These are phyloP conservation scores for Petrophora chlorosata DNA, from an alignment of 2,888 invertebrate species.

Conservation along the genomic window DNA sequence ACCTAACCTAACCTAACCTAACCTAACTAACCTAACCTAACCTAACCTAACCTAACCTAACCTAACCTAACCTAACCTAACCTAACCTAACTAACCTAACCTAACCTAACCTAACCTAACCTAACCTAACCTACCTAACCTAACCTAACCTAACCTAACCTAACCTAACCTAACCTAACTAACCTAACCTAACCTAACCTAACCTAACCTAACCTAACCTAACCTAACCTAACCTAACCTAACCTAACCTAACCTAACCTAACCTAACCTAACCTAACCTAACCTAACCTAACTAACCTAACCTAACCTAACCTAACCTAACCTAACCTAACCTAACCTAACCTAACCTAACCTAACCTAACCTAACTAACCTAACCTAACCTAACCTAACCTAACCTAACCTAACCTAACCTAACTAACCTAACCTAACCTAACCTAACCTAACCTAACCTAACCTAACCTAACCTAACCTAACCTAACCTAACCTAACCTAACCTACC, in stretches of 20 bases:
- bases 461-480: slow-evolving; percentile 9
- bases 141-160: slow-evolving; percentile 6
- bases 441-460: slow-evolving; percentile 9
- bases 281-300: slow-evolving; percentile 9
- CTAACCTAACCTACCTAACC: slow-evolving; percentile 8
- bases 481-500: slow-evolving; percentile 9
- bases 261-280: slow-evolving; percentile 18
- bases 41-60: too few species aligned
- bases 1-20: too few species aligned
- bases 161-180: slow-evolving; percentile 6
- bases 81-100: slow-evolving; percentile 8
- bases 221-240: slow-evolving; percentile 7
- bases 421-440: slow-evolving; percentile 7
- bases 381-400: slow-evolving; percentile 4
- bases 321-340: slow-evolving; percentile 9
- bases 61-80: slow-evolving; percentile 6
- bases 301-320: slow-evolving; percentile 9
- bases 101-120: slow-evolving; percentile 9
- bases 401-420: slow-evolving; percentile 4
- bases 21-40: too few species aligned
- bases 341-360: slow-evolving; percentile 7
- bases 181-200: slow-evolving; percentile 9
- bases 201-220: slow-evolving; percentile 9
- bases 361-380: slow-evolving; percentile 7
- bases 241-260: slow-evolving; percentile 9